Evolutionary conservation across 2,797 vertebrate species (phyloP).

Genomic region (Sebastes umbrosus): DNA sequence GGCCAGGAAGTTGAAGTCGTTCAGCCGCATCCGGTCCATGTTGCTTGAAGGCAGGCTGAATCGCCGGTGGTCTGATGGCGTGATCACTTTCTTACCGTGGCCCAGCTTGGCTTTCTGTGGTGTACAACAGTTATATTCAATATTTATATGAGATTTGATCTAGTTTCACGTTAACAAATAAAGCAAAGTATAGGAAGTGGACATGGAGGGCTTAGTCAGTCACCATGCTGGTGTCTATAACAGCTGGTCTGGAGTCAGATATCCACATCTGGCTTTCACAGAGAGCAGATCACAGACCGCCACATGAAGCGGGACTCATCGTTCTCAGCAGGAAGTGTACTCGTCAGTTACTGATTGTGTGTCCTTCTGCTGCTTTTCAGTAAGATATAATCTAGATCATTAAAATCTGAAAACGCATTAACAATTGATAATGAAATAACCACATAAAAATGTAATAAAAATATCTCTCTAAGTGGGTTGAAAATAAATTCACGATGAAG

Average conservation of each 20-base stretch:
- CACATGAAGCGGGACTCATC: background rate
- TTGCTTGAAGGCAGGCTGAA: slow-evolving; percentile 90
- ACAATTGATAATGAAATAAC: background rate
- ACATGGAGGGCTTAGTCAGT: background rate
- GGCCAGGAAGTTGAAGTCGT: slow-evolving; percentile 96
- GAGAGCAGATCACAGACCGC: background rate
- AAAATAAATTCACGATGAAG: background rate
- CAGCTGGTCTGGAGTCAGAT: slow-evolving; percentile 12
- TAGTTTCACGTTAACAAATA: background rate
- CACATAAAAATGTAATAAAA: background rate
- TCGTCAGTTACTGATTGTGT: background rate
- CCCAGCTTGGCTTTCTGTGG: slow-evolving; percentile 96
- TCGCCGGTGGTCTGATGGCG: slow-evolving; percentile 88
- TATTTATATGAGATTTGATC: background rate
- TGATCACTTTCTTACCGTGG: slow-evolving; percentile 94
- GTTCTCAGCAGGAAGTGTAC: background rate
- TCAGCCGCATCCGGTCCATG: slow-evolving; percentile 91
- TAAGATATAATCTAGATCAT: background rate
- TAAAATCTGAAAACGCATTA: background rate
- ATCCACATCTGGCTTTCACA: slow-evolving; percentile 1
- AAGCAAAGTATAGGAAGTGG: background rate
- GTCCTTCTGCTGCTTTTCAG: background rate
- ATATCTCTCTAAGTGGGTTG: background rate
- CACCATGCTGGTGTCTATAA: background rate
- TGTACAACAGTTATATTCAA: background rate